phyloP scores from a whole-genome alignment of 2,797 vertebrate genomes.

The Ceyx erithaca region DNA sequence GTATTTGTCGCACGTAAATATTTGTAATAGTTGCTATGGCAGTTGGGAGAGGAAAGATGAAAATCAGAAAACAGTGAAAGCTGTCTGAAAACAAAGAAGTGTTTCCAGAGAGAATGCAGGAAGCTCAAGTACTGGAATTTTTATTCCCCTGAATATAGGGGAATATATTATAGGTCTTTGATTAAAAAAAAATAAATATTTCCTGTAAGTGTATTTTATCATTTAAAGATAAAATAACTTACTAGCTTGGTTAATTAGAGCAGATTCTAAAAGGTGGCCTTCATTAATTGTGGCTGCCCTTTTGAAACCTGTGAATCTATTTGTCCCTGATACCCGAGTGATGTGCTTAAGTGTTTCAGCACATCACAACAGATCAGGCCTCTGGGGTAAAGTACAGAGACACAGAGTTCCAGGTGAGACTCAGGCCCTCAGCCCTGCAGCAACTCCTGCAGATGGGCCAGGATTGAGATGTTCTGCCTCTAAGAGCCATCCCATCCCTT shows the following conservation, averaged over 20 bases:
- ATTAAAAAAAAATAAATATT: not conserved
- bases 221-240: not conserved
- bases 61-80: conserved; percentile 81
- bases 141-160: conserved; percentile 28
- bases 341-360: not conserved
- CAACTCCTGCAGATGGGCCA: not conserved
- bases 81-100: conserved; percentile 76
- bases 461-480: not conserved
- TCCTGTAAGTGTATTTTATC: not conserved
- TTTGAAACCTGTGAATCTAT: not conserved
- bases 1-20: conserved; percentile 84
- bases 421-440: not conserved
- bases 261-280: not conserved
- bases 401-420: not conserved
- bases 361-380: not conserved
- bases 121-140: conserved; percentile 11
- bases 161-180: not conserved
- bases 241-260: not conserved
- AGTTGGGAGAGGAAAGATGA: conserved; percentile 76
- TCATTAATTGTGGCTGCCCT: not conserved
- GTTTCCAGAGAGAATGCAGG: conserved; percentile 79
- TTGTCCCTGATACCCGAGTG: not conserved
- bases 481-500: not conserved
- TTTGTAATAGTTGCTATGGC: conserved; percentile 87
- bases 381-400: not conserved